A percentile compares a stretch with the other conserved stretches of the same genome.
phyloP scores from a whole-genome alignment of 2,797 vertebrate genomes.

The Mico argentatus region DNA sequence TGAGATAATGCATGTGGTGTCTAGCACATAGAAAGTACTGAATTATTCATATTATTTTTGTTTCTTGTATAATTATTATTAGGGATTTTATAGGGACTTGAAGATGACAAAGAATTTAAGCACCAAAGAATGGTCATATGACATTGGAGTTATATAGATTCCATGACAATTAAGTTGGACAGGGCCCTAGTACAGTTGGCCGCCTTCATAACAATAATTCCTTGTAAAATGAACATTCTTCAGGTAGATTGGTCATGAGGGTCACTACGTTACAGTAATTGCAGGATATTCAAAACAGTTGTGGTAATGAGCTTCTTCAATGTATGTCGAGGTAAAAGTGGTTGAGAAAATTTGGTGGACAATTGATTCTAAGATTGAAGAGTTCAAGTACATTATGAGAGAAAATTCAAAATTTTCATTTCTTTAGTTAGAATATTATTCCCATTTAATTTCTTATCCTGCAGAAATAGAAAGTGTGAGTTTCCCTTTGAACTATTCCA shows the following conservation, averaged over 20 bases:
- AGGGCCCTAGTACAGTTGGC: background rate
- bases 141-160: background rate
- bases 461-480: background rate
- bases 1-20: background rate
- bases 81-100: background rate
- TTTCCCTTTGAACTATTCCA: background rate
- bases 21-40: background rate
- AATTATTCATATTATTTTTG: slow-evolving; percentile 9
- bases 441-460: background rate
- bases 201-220: background rate
- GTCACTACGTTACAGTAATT: background rate
- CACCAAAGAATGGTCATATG: background rate
- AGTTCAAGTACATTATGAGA: slow-evolving; percentile 3
- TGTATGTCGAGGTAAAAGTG: background rate
- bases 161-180: background rate
- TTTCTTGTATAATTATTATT: slow-evolving; percentile 16
- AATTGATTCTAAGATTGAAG: background rate
- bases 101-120: background rate
- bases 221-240: background rate
- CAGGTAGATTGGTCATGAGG: background rate
- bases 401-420: background rate
- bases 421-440: background rate
- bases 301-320: background rate
- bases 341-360: background rate
- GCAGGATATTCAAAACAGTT: background rate